Evolutionary conservation across 2,888 invertebrate species (phyloP), one percentile per base, ranked within the genome.

Genomic region (Thera obeliscata): DNA sequence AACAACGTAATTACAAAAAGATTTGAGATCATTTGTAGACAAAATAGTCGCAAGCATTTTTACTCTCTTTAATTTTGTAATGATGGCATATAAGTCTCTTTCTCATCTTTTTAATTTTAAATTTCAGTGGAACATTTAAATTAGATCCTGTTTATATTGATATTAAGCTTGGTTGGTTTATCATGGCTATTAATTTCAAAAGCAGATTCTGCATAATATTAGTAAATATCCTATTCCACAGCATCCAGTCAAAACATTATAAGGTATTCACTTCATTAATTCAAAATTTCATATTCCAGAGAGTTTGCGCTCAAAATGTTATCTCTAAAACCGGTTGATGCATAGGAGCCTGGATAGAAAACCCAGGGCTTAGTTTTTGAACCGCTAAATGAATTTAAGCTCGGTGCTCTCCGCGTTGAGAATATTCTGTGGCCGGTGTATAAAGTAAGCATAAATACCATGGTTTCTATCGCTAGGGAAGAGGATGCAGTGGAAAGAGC

Each of bases 361-460:
- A 69, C 69, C 66, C 64, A 56, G 67, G 74, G 79, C 75, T 83
- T 80, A 84, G 84, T 86, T 88, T 87, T 84, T 82, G 79, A 82
- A 81, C 82, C 75, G 76, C 78, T 86, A 88, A 90, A 88, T 87
- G 86, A 89, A 88, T 88, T 86, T 22, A 85, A 84, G 76, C 81
- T 68, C 72, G 67, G 78, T 76, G 81, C 85, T 87, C 84, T 85
- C 81, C 77, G 74, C 73, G 81, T 76, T 75, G 79, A 81, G 85
- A 84, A 87, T 85, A 86, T 87, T 81, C 82, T 76, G 77, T 78
- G 78, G 80, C 80, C 76, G 78, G 81, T 81, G 86, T 82, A 88
- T 88, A 86, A 87, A 88, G 88, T 86, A 84, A 84, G 81, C 86
- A 84, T 89, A 89, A 87, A 90, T 90, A 88, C 84, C 77, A 74